Base-by-base conservation (phyloP, 1,140 invertebrate genomes). In the Saxidomus purpurata region DNA sequence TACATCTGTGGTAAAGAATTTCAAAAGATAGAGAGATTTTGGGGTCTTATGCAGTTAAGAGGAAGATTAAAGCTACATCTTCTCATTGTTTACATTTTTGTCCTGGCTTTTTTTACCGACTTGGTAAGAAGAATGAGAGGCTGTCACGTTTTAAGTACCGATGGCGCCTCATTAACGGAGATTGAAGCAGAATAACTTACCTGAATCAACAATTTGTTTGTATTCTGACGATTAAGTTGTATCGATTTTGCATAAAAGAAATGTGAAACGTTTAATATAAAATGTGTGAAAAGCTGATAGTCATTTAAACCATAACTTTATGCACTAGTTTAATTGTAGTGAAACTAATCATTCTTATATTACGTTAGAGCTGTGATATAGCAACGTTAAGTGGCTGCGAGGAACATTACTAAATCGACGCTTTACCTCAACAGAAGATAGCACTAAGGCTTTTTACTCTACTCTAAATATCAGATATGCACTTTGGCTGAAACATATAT, bases 1-100 rank as follows among this genome's bases (percentile, higher is more conserved):
- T 87, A 59, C 55, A 52, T 79, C 49, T 79, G 43, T 43, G 22
- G 43, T 74, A 77, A 87, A 87, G 71, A 77, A 87, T 85, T 87
- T 79, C 71, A 87, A 87, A 87, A 79, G 85, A 63, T 77, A 52
- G 28, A n/a, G 55, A 43, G 69, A 87, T 59, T 82, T 87, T 55
- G 25, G 67, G n/a, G 67, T 36, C 36, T 67, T 85, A 71, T 11
- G 17, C 40, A 43, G 43, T 38, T 74, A 85, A 85, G 83, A 74
- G 83, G 83, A 28, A 76, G 83, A 76, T 85, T 85, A 74, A 36
- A 74, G 43, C 40, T 59, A 25, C 83, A 59, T 74, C 83, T 74
- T 55, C 22, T n/a, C 22, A 76, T 43, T 79, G 76, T 79, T 79
- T 49, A 79, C 47, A 52, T 71, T 36, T 71, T 71, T 63, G 36